phyloP scores from a whole-genome alignment of 2,797 vertebrate species.

The Lagorchestes hirsutus region DNA sequence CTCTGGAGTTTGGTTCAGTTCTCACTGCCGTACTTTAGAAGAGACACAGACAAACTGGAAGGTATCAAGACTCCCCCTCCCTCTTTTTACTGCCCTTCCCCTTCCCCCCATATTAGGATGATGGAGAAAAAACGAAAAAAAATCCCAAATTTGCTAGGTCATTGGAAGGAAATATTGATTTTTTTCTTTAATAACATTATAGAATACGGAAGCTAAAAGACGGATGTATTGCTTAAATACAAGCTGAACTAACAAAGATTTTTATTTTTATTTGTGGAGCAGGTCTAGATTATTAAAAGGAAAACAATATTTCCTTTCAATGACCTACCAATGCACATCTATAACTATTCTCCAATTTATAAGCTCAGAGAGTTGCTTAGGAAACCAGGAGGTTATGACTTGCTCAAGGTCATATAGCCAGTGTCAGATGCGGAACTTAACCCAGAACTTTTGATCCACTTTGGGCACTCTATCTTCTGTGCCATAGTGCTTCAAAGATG shows the following conservation, averaged over 20 bases:
- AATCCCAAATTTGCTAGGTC: not conserved
- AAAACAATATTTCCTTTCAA: no score
- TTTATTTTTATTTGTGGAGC: not conserved
- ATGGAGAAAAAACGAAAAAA: not conserved
- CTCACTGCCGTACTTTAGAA: not conserved
- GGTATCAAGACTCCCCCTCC: not conserved
- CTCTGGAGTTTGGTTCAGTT: not conserved
- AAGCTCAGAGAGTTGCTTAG: not conserved
- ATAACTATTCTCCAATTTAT: not conserved
- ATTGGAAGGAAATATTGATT: rapidly evolving
- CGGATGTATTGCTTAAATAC: not conserved
- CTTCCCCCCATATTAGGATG: not conserved
- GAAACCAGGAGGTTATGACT: not conserved
- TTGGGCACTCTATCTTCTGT: not conserved
- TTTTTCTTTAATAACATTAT: not conserved
- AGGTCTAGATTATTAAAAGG: not conserved
- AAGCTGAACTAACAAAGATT: not conserved
- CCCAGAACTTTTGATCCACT: not conserved
- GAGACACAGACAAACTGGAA: not conserved
- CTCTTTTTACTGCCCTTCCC: no score
- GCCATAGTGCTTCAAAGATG: not conserved
- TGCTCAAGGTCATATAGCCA: not conserved
- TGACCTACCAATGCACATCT: not conserved
- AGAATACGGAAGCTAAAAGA: not conserved
- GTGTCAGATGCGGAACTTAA: not conserved